A percentile compares a stretch with the other conserved stretches of the same genome.
Evolutionary conservation across 2,113 vertebrate species (phyloP).

Genomic region (Solenodon paradoxus): DNA sequence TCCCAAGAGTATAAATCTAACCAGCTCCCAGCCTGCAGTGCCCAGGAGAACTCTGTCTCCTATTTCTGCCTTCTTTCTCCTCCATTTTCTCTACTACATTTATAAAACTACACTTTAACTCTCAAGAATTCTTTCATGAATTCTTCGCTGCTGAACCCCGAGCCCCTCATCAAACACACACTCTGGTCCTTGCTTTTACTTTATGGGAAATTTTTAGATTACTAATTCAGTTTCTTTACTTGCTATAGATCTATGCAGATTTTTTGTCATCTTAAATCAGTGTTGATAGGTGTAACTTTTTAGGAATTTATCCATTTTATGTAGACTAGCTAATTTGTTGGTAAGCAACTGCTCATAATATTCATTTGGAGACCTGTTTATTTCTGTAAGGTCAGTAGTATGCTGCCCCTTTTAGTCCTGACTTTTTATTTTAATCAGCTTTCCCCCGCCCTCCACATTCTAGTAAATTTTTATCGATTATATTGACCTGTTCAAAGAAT

Average conservation of each 20-base stretch:
- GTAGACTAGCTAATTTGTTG: background rate
- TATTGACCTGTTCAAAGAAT: background rate
- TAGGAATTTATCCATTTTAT: background rate
- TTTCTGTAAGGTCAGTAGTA: background rate
- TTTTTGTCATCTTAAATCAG: background rate
- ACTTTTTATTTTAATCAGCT: background rate
- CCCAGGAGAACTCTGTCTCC: too few species aligned
- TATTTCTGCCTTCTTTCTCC: too few species aligned
- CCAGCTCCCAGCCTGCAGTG: too few species aligned
- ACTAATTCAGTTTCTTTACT: too few species aligned
- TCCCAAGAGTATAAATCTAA: too few species aligned
- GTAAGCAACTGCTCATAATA: background rate
- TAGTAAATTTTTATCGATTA: background rate
- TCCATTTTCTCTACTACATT: too few species aligned
- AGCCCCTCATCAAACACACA: too few species aligned
- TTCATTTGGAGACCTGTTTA: background rate
- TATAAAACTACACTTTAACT: too few species aligned
- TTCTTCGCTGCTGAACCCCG: too few species aligned
- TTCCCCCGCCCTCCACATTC: too few species aligned
- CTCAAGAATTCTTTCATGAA: too few species aligned
- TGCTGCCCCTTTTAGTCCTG: background rate
- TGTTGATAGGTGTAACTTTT: background rate
- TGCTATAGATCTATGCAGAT: too few species aligned
- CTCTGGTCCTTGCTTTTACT: background rate
- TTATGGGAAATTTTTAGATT: background rate